A percentile compares a stretch with the other conserved stretches of the same genome.
These are phyloP conservation scores for Rattus rattus DNA, from an alignment of 2,113 vertebrate genomes.

Conservation along the genomic window DNA sequence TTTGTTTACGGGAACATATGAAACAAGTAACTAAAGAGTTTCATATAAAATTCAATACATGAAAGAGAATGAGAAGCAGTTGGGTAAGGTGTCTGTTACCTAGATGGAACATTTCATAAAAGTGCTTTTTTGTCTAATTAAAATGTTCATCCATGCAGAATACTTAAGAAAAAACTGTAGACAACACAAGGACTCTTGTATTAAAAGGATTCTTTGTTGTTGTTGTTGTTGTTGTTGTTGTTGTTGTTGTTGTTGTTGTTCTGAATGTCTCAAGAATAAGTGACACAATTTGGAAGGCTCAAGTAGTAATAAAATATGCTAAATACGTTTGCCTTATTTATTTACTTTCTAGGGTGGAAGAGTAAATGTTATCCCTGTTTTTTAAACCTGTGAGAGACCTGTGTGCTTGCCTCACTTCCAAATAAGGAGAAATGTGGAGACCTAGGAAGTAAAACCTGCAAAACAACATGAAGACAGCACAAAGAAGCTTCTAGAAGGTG, in stretches of 20 bases:
- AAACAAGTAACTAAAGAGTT: neutral
- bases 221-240: neutral
- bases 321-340: neutral
- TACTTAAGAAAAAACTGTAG: constrained; percentile 42
- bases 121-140: neutral
- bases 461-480: neutral
- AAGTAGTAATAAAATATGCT: neutral
- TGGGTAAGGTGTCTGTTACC: neutral
- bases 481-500: neutral
- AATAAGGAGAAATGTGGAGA: neutral
- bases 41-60: constrained; percentile 9
- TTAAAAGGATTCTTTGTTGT: neutral
- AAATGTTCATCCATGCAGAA: neutral
- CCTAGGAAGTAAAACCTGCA: constrained; percentile 16
- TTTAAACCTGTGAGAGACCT: neutral
- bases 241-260: neutral
- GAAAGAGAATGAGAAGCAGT: neutral
- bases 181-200: neutral
- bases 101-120: neutral
- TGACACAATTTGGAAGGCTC: neutral
- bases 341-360: neutral
- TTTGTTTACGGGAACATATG: neutral
- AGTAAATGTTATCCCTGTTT: neutral
- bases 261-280: neutral
- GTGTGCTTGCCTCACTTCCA: neutral